Base-by-base conservation (phyloP, 1,140 invertebrate species). In the Drosophila bipectinata region DNA sequence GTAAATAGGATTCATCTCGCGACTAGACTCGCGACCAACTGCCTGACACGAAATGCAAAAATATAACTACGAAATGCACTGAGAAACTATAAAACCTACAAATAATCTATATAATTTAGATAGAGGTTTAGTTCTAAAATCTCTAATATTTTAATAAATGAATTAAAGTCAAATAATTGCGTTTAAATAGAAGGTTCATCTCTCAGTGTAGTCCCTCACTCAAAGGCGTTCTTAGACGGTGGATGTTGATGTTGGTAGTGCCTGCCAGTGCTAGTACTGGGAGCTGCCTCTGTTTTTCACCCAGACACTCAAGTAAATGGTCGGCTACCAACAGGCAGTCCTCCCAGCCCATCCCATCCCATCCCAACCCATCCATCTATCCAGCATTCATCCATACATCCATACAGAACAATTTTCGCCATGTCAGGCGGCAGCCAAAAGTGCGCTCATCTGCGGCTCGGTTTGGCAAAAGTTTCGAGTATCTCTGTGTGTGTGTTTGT, bases 1-100 rank as follows among this genome's bases (percentile, higher is more conserved):
- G 78, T 82, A 85, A 85, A 85, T 85, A 82, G 82, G 83, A 85
- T 85, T 85, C 81, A 85, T 82, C 82, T 85, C 60, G 83, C 69
- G 49, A 63, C 82, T 49, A 69, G 39, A 21, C 21, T 56, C 51
- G 81, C 80, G 76, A 75, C 59, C 67, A 76, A 67, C 63, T 79
- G 77, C 60, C 67, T 72, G 72, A 62, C 78, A 75, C 41, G 14
- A 44, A 44, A 44, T 44, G 39, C 39, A 44, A 44, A 44, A 44
- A 44, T 44, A 15, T 18, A 32, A 10, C 34, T 12, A 0, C 64
- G 73, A 85, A 85, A 85, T 87, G 79, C 83, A 85, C 41, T 44
- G 41, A 44, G 10, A 44, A 44, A 4, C 14, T 18, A 44, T 15
- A 8, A 44, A 1, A 18, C 8, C 8, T 15, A 15, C 8, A 14